Evolutionary conservation across 2,888 invertebrate species (phyloP), one percentile per base, ranked within the genome.

Genomic region (Pammene aurita): DNA sequence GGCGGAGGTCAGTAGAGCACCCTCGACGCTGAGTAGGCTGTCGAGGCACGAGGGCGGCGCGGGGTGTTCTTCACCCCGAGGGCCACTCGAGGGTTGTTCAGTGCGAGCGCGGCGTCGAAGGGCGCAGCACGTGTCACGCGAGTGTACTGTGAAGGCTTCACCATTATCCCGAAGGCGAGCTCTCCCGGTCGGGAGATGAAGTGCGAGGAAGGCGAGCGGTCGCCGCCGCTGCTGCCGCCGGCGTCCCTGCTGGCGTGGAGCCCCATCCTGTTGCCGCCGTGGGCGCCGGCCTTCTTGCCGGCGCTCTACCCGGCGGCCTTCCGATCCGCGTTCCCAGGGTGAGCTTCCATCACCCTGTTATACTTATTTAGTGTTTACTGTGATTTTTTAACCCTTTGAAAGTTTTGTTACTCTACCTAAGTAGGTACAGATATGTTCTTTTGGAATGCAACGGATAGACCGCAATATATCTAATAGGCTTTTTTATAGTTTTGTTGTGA

Each of bases 321-420:
- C 75, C 92, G 95, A 58, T 95, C 95, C 67, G 96, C 96, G 72
- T 92, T 96, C 78, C 96, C 96, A 64, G 95, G 96, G 96, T 96
- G 94, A 94, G 95, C 93, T 72, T 76, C 74, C 70, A 73, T n/a
- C 7, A 48, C 50, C 48, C 18, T 13, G 16, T 13, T 35, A n/a
- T 48, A 72, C 57, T 58, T 62, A 18, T 14, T n/a, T 34, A 57
- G 11, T 16, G 66, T 58, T 57, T 48, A 34, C 2, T 46, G 46
- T 60, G 16, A n/a, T n/a, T n/a, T n/a, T 16, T 38, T 7, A 16
- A 57, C 42, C 5, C 9, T 7, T n/a, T 44, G 16, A 41, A 18
- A 6, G 2, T 54, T 7, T 14, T 54, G 7, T 14, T 14, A 16
- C 7, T 50, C 16, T 18, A 35, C 10, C 5, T 50, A 13, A 1